Percentiles rank a stretch among this genome's conserved stretches.
Conservation (phyloP, 2,113 vertebrate genomes). For the Plecotus auritus region DNA sequence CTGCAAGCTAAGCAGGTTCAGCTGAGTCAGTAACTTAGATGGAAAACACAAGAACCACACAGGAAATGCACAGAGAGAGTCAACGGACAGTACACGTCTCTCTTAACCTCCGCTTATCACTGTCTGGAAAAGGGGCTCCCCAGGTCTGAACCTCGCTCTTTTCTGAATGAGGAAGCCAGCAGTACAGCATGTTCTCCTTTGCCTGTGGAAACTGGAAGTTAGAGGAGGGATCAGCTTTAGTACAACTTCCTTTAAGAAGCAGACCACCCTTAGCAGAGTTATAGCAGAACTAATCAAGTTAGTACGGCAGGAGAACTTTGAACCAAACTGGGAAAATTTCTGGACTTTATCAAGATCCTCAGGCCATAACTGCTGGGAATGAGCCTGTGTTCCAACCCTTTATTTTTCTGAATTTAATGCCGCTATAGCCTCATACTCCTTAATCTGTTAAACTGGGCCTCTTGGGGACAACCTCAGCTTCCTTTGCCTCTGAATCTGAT, state of each 20-base stretch:
- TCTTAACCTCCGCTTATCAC: background rate
- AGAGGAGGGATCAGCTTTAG: background rate
- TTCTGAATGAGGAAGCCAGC: background rate
- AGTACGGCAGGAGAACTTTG: background rate
- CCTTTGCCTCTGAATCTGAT: constrained; percentile 12
- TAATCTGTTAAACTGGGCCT: background rate
- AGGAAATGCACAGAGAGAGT: constrained; percentile 52
- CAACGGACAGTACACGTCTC: background rate
- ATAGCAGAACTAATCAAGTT: background rate
- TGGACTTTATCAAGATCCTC: background rate
- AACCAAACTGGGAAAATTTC: constrained; percentile 1
- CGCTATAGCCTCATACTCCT: background rate
- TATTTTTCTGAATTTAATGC: constrained; percentile 21
- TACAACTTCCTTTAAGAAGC: background rate
- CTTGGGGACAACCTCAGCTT: background rate
- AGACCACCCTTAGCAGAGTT: background rate
- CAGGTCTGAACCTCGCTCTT: background rate
- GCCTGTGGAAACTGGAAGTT: background rate
- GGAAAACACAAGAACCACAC: constrained; percentile 36
- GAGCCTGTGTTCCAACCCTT: background rate
- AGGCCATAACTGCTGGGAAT: background rate
- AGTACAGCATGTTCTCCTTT: background rate
- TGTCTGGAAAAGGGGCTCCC: background rate
- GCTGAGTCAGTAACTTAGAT: constrained; percentile 63
- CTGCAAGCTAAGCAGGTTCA: constrained; percentile 73